Conservation (phyloP, 2,113 vertebrate species). For the Halcyon senegalensis region DNA sequence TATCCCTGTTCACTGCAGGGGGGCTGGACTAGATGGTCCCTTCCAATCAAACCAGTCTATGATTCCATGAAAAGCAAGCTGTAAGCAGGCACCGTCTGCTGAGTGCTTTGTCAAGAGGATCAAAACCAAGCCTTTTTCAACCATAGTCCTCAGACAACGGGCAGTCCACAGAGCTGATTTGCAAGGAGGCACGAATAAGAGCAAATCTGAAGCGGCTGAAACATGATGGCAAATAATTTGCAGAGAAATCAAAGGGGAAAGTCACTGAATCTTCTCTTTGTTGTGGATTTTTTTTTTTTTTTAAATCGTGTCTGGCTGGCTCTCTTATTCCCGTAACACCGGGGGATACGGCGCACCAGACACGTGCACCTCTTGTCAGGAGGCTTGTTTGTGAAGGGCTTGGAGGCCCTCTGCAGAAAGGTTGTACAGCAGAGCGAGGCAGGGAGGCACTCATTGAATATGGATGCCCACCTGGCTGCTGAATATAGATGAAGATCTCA, state of each 20-base stretch:
- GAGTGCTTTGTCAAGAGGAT: background rate
- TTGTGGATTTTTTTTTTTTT: background rate
- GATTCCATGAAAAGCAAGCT: background rate
- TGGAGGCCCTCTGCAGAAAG: background rate
- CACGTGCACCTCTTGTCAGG: background rate
- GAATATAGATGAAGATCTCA: slow-evolving; percentile 11
- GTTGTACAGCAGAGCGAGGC: background rate
- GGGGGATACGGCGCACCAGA: background rate
- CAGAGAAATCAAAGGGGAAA: slow-evolving; percentile 22
- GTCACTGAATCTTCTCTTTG: background rate
- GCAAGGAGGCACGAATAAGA: background rate
- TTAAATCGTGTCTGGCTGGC: background rate
- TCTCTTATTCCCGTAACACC: background rate
- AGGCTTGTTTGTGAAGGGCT: background rate
- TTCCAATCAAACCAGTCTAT: background rate
- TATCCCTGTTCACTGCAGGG: background rate
- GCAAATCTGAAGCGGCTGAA: background rate
- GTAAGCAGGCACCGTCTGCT: background rate
- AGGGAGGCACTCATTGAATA: slow-evolving; percentile 39
- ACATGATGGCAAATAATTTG: background rate
- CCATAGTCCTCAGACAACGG: background rate
- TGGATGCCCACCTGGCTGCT: slow-evolving; percentile 67
- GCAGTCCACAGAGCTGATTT: background rate
- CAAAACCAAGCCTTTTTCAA: background rate
- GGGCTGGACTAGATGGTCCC: background rate